A percentile compares a stretch with the other conserved stretches of the same genome.
Evolutionary conservation across 2,797 vertebrate genomes (phyloP).

Genomic region (Tokudaia muenninki): DNA sequence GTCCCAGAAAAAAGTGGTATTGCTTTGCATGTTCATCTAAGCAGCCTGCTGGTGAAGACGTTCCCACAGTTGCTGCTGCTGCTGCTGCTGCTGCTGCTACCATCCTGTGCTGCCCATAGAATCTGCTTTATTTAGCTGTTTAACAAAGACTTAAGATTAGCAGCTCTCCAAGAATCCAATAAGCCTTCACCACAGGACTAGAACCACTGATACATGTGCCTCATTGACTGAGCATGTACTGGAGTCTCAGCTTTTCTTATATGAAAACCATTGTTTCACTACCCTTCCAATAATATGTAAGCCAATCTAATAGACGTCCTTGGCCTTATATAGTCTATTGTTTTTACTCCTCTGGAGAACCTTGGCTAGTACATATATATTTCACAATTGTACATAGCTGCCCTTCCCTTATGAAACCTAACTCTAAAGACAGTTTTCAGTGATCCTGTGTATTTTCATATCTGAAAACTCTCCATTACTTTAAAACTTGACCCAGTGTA

Average conservation of each 20-base stretch:
- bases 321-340: not conserved
- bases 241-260: not conserved
- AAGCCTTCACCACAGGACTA: not conserved
- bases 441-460: not conserved
- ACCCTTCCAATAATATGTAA: not conserved
- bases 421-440: not conserved
- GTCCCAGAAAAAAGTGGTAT: too few species aligned
- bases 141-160: not conserved
- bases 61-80: too few species aligned
- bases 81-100: too few species aligned
- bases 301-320: not conserved
- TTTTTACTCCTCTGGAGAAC: not conserved
- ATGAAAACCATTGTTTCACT: not conserved
- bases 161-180: not conserved
- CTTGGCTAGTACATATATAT: not conserved
- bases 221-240: not conserved
- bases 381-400: not conserved
- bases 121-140: not conserved
- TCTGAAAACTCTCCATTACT: not conserved
- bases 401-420: not conserved
- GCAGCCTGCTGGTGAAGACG: not conserved
- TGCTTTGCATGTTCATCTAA: not conserved
- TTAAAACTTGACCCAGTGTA: not conserved
- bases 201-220: not conserved
- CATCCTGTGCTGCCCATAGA: not conserved